Evolutionary conservation across 2,113 vertebrate genomes (phyloP).

Genomic region (Melanerpes formicivorus): DNA sequence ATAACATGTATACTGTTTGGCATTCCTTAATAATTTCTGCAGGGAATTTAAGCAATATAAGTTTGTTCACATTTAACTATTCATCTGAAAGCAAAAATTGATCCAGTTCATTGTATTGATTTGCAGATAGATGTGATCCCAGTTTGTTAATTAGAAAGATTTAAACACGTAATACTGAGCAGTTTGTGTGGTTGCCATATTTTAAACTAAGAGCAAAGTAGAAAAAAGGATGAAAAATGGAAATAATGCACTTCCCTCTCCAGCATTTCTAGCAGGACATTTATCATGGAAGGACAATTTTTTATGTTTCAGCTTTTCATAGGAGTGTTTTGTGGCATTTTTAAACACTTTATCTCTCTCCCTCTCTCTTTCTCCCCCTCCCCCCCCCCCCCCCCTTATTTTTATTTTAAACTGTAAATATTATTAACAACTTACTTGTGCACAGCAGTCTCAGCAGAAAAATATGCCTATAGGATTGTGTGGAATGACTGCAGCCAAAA

Average conservation of each 20-base stretch:
- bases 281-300: background rate
- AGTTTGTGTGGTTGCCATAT: background rate
- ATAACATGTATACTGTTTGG: background rate
- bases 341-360: background rate
- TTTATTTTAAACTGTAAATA: background rate
- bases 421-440: constrained; percentile 19
- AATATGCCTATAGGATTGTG: constrained; percentile 45
- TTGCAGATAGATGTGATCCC: background rate
- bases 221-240: background rate
- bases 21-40: background rate
- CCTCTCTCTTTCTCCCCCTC: background rate
- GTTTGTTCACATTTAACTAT: background rate
- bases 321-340: background rate
- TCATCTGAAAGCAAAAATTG: background rate
- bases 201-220: background rate
- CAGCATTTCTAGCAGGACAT: background rate
- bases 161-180: background rate
- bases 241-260: background rate
- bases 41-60: background rate
- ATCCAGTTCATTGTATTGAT: background rate
- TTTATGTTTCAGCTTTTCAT: constrained; percentile 15
- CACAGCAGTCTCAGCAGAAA: constrained; percentile 41
- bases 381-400: background rate
- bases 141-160: background rate
- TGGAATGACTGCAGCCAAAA: constrained; percentile 35